Evolutionary conservation across 2,888 invertebrate species (phyloP).

Genomic region (Parnassius smintheus): DNA sequence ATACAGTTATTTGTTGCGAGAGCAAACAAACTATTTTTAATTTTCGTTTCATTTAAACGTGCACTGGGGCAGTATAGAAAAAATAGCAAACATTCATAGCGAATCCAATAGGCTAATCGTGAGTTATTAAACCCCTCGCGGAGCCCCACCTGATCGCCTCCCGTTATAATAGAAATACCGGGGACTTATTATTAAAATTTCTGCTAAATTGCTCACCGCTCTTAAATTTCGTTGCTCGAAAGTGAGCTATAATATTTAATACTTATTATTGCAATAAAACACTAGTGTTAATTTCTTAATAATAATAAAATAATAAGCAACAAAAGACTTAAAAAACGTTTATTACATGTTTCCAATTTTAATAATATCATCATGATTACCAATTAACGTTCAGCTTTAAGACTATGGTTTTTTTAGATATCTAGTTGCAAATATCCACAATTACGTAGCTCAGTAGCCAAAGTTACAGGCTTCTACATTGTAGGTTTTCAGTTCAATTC

Average conservation of each 20-base stretch:
- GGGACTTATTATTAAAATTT: conserved; percentile 82
- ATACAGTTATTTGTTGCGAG: conserved; percentile 35
- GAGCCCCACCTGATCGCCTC: conserved; percentile 77
- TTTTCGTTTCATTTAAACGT: conserved; percentile 58
- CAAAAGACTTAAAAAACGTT: no score
- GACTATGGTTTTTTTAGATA: no score
- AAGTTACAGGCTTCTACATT: no score
- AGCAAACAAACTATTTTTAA: conserved; percentile 61
- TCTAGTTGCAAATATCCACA: no score
- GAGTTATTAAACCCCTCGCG: conserved; percentile 78
- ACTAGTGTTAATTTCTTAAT: neutral
- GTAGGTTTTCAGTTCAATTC: no score
- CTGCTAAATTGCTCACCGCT: conserved; percentile 79
- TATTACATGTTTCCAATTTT: no score
- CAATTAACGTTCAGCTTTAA: no score
- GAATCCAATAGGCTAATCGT: conserved; percentile 80
- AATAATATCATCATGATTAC: no score
- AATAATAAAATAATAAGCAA: no score
- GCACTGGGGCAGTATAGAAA: conserved; percentile 70
- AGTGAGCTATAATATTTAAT: conserved; percentile 53
- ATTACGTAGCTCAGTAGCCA: no score
- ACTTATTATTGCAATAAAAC: conserved; percentile 26
- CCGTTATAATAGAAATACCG: conserved; percentile 81
- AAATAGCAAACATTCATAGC: conserved; percentile 80
- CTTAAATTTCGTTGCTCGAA: conserved; percentile 66